Conservation (phyloP, 35 echinoderm and acorn worm genomes). For the Strongylocentrotus purpuratus region DNA sequence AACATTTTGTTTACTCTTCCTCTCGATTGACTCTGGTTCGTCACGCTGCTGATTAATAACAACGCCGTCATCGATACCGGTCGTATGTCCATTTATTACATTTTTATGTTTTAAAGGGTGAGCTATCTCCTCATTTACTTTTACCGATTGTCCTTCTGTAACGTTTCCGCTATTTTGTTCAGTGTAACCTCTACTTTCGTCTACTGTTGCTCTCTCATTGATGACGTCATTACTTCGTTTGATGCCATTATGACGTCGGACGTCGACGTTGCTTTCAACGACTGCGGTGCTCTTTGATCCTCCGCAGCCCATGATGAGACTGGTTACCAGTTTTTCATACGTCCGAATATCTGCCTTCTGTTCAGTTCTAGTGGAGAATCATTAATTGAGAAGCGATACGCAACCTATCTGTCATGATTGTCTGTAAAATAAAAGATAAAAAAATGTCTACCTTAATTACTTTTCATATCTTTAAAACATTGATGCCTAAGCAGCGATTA, state of each 20-base stretch:
- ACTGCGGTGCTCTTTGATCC: not conserved
- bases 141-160: not conserved
- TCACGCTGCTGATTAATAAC: not conserved
- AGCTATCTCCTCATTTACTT: not conserved
- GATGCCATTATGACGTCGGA: not conserved
- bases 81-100: not conserved
- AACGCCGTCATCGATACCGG: not conserved
- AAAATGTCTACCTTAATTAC: too few relatives aligned
- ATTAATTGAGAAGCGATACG: too few relatives aligned
- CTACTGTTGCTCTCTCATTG: not conserved
- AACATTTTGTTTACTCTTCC: not conserved
- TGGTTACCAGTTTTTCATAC: not conserved
- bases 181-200: not conserved
- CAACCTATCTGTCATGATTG: too few relatives aligned
- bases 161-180: not conserved
- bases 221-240: not conserved
- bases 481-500: too few relatives aligned
- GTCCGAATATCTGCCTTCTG: not conserved
- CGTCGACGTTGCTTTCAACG: not conserved
- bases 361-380: not conserved
- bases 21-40: not conserved
- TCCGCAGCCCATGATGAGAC: not conserved
- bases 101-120: too few relatives aligned
- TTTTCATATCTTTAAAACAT: too few relatives aligned
- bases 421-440: too few relatives aligned